Conservation (phyloP, 37 sponge, comb jelly and placozoan species). For the Axinella damicornis region DNA sequence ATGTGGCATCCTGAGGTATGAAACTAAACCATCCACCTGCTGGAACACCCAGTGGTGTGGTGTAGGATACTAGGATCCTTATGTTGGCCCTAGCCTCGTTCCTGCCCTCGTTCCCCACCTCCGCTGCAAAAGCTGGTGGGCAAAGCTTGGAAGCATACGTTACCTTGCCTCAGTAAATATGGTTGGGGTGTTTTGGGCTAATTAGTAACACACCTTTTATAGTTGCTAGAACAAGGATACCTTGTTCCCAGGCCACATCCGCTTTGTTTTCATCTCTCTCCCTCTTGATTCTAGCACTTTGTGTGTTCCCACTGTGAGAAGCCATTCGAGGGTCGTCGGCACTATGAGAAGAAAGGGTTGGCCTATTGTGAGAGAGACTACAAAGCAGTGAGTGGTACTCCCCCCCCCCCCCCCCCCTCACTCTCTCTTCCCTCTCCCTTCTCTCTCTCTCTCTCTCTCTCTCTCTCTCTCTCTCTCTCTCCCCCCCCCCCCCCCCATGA, state of each 20-base stretch:
- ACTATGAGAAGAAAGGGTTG: constrained; percentile 94
- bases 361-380: constrained; percentile 98
- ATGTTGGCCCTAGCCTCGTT: no score
- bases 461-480: not conserved
- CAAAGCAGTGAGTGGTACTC: constrained; percentile 87
- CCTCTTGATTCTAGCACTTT: constrained; percentile 79
- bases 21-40: no score
- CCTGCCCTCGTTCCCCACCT: no score
- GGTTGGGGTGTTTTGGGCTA: no score
- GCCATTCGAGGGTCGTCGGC: constrained; percentile 94
- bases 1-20: constrained; percentile 95
- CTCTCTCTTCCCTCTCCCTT: not conserved
- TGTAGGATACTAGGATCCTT: no score
- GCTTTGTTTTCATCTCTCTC: not conserved
- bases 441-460: not conserved
- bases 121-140: no score
- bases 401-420: not conserved
- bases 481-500: not conserved
- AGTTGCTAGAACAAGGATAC: not conserved
- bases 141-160: no score
- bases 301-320: constrained; percentile 98
- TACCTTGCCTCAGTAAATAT: no score
- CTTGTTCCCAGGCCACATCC: not conserved
- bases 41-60: no score
- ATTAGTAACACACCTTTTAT: not conserved